These are phyloP conservation scores for Calyptommatus sinebrachiatus DNA, from an alignment of 2,113 vertebrate genomes.

Conservation along the genomic window DNA sequence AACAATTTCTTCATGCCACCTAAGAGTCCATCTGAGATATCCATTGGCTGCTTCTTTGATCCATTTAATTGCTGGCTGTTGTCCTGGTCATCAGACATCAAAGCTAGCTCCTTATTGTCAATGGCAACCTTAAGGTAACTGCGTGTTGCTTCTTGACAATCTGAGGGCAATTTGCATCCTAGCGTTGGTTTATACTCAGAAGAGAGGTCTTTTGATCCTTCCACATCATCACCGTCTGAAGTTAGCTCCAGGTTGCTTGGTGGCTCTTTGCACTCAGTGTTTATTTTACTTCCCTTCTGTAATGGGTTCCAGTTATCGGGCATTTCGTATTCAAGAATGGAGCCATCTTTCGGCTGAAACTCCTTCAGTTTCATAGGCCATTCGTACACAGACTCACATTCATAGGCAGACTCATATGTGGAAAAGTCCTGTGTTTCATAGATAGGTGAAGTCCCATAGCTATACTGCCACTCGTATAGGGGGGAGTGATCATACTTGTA, in stretches of 20 bases:
- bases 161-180: background rate
- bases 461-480: background rate
- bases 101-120: background rate
- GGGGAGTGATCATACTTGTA: background rate
- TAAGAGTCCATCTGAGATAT: conserved; percentile 5
- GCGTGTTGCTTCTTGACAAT: background rate
- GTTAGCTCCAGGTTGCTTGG: background rate
- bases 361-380: conserved; percentile 4
- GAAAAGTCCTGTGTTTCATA: background rate
- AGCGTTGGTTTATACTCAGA: background rate
- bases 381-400: background rate
- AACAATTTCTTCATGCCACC: conserved; percentile 25
- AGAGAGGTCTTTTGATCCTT: background rate
- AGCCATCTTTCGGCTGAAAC: background rate
- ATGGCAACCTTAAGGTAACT: background rate
- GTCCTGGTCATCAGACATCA: background rate
- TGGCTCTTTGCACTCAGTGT: background rate
- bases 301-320: background rate
- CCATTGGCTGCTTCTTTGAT: background rate
- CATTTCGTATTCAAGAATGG: background rate
- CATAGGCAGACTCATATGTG: background rate
- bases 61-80: background rate
- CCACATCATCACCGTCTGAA: background rate
- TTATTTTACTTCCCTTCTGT: background rate
- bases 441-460: background rate